phyloP scores from a whole-genome alignment of 1,140 invertebrate species.

The Thaumatotibia leucotreta region DNA sequence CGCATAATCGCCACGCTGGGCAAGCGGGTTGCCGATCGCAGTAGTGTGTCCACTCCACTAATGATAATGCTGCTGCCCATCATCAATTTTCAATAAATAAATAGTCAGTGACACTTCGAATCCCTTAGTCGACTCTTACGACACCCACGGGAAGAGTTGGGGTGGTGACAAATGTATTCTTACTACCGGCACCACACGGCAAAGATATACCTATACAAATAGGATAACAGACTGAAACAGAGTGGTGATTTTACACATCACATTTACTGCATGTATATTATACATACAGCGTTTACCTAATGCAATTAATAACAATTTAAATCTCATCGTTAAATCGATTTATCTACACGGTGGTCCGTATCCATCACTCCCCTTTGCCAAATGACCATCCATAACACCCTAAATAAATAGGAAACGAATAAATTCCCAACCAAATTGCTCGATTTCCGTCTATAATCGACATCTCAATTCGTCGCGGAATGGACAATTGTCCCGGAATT shows the following conservation, averaged over 20 bases:
- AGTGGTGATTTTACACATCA: background rate
- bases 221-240: background rate
- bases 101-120: no score
- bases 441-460: slow-evolving; percentile 61
- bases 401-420: slow-evolving; percentile 62
- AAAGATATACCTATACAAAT: no score
- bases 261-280: background rate
- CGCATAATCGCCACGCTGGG: no score
- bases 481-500: slow-evolving; percentile 41
- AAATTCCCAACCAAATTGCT: slow-evolving; percentile 62
- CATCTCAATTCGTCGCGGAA: slow-evolving; percentile 60
- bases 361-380: slow-evolving; percentile 43
- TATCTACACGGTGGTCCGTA: slow-evolving; percentile 42
- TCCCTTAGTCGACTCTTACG: no score
- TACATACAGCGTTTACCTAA: background rate
- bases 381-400: slow-evolving; percentile 53
- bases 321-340: slow-evolving; percentile 43
- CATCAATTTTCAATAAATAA: no score
- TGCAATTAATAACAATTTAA: slow-evolving; percentile 24
- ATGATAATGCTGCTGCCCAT: no score
- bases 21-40: no score
- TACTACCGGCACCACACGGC: no score
- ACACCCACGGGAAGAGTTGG: no score
- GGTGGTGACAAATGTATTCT: no score
- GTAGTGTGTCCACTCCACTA: no score